phyloP scores from a whole-genome alignment of 2,113 vertebrate species.

The Anhinga rufa region DNA sequence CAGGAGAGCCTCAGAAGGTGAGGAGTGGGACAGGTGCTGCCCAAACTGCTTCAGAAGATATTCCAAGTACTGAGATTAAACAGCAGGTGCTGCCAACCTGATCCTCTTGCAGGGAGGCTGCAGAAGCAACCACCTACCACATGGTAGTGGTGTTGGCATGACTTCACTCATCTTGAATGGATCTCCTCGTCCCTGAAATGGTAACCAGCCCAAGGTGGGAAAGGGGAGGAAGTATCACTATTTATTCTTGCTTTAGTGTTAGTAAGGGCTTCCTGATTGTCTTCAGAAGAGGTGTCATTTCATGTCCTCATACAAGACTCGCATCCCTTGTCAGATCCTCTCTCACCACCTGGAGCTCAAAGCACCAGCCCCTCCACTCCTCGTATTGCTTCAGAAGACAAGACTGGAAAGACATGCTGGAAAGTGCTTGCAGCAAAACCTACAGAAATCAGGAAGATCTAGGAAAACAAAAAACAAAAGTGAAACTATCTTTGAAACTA shows the following conservation, averaged over 20 bases:
- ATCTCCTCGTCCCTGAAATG: not conserved
- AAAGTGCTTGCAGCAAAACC: not conserved
- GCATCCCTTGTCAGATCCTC: not conserved
- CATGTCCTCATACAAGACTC: not conserved
- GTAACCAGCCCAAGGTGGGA: not conserved
- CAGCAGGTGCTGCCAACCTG: conserved; percentile 38
- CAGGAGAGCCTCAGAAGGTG: not conserved
- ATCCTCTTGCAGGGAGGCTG: not conserved
- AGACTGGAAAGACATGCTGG: not conserved
- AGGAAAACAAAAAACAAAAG: not conserved
- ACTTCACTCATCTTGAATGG: not conserved
- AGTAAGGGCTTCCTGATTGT: not conserved
- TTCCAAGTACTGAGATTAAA: conserved; percentile 17
- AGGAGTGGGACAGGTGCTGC: not conserved
- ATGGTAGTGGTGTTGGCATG: not conserved
- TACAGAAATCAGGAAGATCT: not conserved
- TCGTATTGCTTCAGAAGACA: not conserved
- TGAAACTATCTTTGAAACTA: not conserved
- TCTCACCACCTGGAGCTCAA: not conserved
- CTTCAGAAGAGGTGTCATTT: not conserved
- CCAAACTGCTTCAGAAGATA: conserved; percentile 10
- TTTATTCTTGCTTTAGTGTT: not conserved
- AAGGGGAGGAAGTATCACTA: not conserved
- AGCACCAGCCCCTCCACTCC: not conserved
- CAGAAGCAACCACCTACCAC: not conserved